Conservation (phyloP, 2,797 vertebrate genomes). For the Meriones psammophilus region DNA sequence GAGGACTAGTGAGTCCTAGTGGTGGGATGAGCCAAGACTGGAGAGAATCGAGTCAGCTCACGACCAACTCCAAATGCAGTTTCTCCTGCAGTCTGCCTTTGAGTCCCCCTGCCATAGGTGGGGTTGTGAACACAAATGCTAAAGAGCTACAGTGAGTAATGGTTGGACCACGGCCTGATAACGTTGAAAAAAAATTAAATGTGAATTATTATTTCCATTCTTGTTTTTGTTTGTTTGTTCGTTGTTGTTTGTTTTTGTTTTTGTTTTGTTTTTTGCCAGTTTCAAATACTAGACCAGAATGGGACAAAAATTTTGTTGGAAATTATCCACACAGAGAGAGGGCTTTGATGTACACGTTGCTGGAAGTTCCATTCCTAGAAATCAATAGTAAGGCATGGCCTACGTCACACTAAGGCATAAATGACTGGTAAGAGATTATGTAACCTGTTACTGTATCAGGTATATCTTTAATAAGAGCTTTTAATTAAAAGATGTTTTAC, state of each 20-base stretch:
- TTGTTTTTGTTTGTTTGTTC: too few species aligned
- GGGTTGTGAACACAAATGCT: not conserved
- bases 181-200: not conserved
- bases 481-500: not conserved
- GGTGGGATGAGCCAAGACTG: not conserved
- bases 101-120: not conserved
- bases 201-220: not conserved
- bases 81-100: not conserved
- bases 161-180: not conserved
- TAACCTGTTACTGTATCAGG: not conserved
- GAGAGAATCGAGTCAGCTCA: not conserved
- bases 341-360: not conserved
- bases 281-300: slow-evolving; percentile 44
- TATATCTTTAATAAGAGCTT: not conserved
- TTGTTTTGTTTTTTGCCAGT: not conserved
- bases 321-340: not conserved
- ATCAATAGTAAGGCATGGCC: not conserved
- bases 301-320: not conserved
- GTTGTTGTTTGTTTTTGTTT: too few species aligned
- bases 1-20: not conserved
- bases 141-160: not conserved
- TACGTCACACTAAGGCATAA: not conserved
- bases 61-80: not conserved
- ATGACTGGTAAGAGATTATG: not conserved
- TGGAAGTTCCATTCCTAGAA: not conserved